Conservation (phyloP, 2,888 invertebrate genomes). For the Seira sanloemensis region DNA sequence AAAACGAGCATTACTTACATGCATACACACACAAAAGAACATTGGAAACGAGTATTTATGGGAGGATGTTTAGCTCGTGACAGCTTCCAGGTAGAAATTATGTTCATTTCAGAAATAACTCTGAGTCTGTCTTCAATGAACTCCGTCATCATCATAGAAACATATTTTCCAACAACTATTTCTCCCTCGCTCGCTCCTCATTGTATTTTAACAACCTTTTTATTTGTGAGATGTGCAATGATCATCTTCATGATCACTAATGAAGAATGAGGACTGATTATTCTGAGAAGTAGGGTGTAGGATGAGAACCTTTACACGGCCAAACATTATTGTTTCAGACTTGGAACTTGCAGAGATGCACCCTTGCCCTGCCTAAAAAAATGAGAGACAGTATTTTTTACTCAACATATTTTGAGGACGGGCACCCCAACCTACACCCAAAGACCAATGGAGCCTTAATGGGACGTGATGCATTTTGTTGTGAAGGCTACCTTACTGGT, state of each 20-base stretch:
- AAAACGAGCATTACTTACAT: neutral
- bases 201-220: neutral
- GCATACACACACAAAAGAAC: slow-evolving; percentile 9
- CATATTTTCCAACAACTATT: neutral
- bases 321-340: neutral
- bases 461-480: neutral
- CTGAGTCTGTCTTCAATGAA: slow-evolving; percentile 16
- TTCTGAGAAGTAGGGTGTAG: slow-evolving; percentile 37
- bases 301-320: neutral
- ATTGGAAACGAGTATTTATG: slow-evolving; percentile 40
- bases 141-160: slow-evolving; percentile 19
- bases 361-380: neutral
- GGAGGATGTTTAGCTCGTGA: slow-evolving; percentile 50
- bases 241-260: slow-evolving; percentile 48
- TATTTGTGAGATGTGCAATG: neutral
- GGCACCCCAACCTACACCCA: neutral
- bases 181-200: neutral
- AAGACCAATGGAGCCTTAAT: neutral
- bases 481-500: neutral
- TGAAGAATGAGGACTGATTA: slow-evolving; percentile 38
- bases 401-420: neutral
- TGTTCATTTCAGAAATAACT: slow-evolving; percentile 1
- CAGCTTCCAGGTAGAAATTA: slow-evolving; percentile 55
- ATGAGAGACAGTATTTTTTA: neutral
- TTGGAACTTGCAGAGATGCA: no score